These are phyloP conservation scores for Stichopus horrens DNA, from an alignment of 53 echinoderm and acorn worm species.

Conservation along the genomic window DNA sequence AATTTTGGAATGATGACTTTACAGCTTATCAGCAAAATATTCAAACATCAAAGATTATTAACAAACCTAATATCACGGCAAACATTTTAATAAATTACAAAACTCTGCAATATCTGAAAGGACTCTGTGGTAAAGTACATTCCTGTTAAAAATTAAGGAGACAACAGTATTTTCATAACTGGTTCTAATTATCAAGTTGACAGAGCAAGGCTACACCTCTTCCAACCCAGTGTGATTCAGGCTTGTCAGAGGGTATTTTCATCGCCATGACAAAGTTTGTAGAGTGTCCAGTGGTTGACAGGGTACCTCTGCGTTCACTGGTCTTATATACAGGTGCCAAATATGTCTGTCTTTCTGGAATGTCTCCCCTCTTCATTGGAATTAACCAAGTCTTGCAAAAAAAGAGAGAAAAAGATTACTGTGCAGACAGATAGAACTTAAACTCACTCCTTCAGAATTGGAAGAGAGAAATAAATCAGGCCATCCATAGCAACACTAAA, in stretches of 20 bases:
- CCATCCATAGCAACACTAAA: background rate
- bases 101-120: too few relatives aligned
- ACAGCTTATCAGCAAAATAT: background rate
- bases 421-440: background rate
- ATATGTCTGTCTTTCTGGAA: constrained; percentile 71
- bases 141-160: too few relatives aligned
- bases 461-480: background rate
- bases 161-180: too few relatives aligned
- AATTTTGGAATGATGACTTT: background rate
- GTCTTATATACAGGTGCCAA: constrained; percentile 96
- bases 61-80: background rate
- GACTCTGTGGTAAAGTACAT: too few relatives aligned
- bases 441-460: background rate
- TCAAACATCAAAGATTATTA: background rate
- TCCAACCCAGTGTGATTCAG: constrained; percentile 87
- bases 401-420: background rate
- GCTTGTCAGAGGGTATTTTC: constrained; percentile 84
- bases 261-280: constrained; percentile 97
- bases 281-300: constrained; percentile 85
- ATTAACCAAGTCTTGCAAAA: constrained; percentile 82
- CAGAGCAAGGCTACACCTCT: constrained; percentile 97
- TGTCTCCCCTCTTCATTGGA: constrained; percentile 78
- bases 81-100: background rate
- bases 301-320: constrained; percentile 91
- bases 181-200: constrained; percentile 81